Conservation (phyloP, 2,888 invertebrate species). For the Mesorhabditis belari region DNA sequence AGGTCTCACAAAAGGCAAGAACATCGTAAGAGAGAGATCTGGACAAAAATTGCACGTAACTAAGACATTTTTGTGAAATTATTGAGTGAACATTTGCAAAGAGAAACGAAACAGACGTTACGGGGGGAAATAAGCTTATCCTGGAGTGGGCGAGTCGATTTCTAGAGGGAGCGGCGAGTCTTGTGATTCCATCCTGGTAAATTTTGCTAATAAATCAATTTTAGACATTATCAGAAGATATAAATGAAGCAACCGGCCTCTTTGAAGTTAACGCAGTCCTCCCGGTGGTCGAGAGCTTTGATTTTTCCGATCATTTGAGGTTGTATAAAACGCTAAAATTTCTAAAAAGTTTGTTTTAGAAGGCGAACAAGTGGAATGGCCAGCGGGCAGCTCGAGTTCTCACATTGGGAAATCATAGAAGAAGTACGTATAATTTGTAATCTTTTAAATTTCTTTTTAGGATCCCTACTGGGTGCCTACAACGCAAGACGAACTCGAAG, state of each 20-base stretch:
- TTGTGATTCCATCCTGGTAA: too few species aligned
- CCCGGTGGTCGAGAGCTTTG: constrained; percentile 93
- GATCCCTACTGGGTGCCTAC: constrained; percentile 94
- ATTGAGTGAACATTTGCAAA: too few species aligned
- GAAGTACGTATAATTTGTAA: constrained; percentile 17
- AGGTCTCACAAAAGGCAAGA: too few species aligned
- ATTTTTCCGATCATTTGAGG: constrained; percentile 80
- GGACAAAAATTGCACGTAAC: too few species aligned
- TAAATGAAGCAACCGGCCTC: constrained; percentile 77
- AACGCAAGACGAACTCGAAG: constrained; percentile 83
- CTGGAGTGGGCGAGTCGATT: too few species aligned
- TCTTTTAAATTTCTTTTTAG: constrained; percentile 57
- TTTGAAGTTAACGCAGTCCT: constrained; percentile 81
- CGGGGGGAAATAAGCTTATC: too few species aligned
- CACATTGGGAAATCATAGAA: constrained; percentile 80
- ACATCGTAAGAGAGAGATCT: too few species aligned
- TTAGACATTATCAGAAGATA: constrained; percentile 74
- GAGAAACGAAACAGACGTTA: too few species aligned
- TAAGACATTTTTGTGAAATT: too few species aligned
- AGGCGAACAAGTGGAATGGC: constrained; percentile 83
- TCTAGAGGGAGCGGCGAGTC: too few species aligned
- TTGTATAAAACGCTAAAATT: too few species aligned
- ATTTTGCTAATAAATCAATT: too few species aligned
- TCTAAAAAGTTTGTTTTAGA: constrained; percentile 7
- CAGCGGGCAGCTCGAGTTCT: constrained; percentile 86